Percentiles rank a stretch among this genome's conserved stretches.
Conservation (phyloP, 2,797 vertebrate genomes). For the Melanotaenia trifasciata region DNA sequence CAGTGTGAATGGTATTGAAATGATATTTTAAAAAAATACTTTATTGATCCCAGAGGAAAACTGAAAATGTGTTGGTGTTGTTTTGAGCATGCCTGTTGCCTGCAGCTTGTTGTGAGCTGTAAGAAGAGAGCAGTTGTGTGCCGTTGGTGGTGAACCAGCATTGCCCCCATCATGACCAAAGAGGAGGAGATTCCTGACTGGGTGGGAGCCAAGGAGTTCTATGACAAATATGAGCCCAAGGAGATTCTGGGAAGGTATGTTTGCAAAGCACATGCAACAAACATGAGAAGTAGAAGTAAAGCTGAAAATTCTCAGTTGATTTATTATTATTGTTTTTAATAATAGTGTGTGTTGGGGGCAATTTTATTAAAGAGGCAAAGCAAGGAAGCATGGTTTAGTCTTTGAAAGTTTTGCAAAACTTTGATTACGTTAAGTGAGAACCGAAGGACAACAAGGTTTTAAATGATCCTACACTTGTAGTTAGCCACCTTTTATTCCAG, state of each 20-base stretch:
- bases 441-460: too few relatives aligned
- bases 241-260: conserved; percentile 95
- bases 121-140: conserved; percentile 23
- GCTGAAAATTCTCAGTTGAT: too few relatives aligned
- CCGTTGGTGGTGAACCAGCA: conserved; percentile 32
- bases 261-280: background rate
- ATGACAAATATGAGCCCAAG: conserved; percentile 95
- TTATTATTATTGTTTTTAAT: too few relatives aligned
- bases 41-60: too few relatives aligned
- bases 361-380: too few relatives aligned
- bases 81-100: conserved; percentile 11
- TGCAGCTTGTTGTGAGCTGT: conserved; percentile 36
- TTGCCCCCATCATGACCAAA: conserved; percentile 86
- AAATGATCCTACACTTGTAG: too few relatives aligned
- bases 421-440: background rate
- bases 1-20: background rate
- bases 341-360: too few relatives aligned
- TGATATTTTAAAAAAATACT: too few relatives aligned
- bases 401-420: background rate
- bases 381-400: background rate
- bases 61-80: background rate
- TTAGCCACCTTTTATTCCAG: too few relatives aligned
- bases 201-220: conserved; percentile 91
- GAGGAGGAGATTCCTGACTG: conserved; percentile 92
- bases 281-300: too few relatives aligned